phyloP scores from a whole-genome alignment of 2,797 vertebrate genomes.

The Helostoma temminkii region DNA sequence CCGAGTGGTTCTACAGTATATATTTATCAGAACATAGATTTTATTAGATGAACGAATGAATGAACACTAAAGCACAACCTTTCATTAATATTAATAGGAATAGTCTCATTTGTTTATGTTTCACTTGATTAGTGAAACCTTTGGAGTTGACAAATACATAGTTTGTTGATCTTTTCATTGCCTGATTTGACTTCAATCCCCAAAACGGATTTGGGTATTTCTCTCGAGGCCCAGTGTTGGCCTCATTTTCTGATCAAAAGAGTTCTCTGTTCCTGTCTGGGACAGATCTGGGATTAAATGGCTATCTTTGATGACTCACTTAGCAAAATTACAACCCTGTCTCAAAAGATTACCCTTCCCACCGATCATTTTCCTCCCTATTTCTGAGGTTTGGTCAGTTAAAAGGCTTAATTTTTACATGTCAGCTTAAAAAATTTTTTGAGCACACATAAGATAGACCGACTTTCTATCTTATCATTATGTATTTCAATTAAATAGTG shows the following conservation, averaged over 20 bases:
- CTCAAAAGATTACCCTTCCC: slow-evolving; percentile 67
- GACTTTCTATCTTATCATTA: slow-evolving; percentile 9
- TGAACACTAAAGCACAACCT: not conserved
- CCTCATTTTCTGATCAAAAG: slow-evolving; percentile 83
- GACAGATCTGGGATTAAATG: slow-evolving; percentile 84
- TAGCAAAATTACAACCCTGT: slow-evolving; percentile 81
- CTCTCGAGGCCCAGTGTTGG: slow-evolving; percentile 72
- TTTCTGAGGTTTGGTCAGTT: slow-evolving; percentile 40
- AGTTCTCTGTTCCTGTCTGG: slow-evolving; percentile 71
- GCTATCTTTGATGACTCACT: slow-evolving; percentile 84
- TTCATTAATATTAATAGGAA: not conserved
- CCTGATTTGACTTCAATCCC: slow-evolving; percentile 76
- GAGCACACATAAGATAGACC: not conserved
- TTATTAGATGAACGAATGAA: not conserved
- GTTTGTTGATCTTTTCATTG: slow-evolving; percentile 77
- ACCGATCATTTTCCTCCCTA: slow-evolving; percentile 6
- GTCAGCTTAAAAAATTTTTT: slow-evolving; percentile 34
- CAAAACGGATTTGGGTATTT: slow-evolving; percentile 72
- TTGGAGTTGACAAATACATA: slow-evolving; percentile 64
- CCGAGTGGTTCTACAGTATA: not conserved
- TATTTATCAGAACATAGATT: not conserved
- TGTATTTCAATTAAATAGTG: slow-evolving; percentile 30
- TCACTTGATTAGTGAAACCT: slow-evolving; percentile 62
- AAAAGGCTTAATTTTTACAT: slow-evolving; percentile 59
- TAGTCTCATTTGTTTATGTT: slow-evolving; percentile 36